phyloP scores from a whole-genome alignment of 2,888 invertebrate genomes.

The Pomacea canaliculata region DNA sequence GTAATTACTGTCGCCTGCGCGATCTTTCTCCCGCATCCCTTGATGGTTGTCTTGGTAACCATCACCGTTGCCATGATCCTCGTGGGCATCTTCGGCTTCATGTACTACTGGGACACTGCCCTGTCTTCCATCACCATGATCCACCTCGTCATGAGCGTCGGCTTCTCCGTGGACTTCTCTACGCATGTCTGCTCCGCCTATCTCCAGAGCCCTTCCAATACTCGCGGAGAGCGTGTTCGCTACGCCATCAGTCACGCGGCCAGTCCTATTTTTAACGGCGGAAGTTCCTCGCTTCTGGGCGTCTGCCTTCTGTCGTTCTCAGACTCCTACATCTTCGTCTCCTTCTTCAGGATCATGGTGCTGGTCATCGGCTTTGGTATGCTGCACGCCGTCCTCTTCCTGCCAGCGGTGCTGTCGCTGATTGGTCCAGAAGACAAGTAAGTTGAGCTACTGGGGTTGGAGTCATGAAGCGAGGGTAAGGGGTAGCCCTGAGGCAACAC shows the following conservation, averaged over 20 bases:
- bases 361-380: conserved; percentile 13
- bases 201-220: conserved; percentile 32
- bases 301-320: conserved; percentile 7
- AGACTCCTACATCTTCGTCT: conserved; percentile 16
- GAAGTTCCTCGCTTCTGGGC: conserved; percentile 7
- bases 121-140: conserved; percentile 62
- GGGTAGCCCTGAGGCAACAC: no score
- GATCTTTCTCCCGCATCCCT: conserved; percentile 59
- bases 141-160: conserved; percentile 60
- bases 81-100: conserved; percentile 57
- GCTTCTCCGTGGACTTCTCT: conserved; percentile 61
- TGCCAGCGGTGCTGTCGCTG: conserved; percentile 9
- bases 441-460: no score
- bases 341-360: conserved; percentile 21
- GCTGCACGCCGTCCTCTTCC: conserved; percentile 17
- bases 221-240: conserved; percentile 31
- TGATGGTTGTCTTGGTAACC: conserved; percentile 51
- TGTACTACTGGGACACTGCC: conserved; percentile 52
- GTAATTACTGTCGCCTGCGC: conserved; percentile 54
- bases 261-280: conserved; percentile 38
- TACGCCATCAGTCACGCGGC: conserved; percentile 43
- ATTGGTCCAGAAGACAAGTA: conserved; percentile 26
- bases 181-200: conserved; percentile 54
- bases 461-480: no score
- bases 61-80: conserved; percentile 54